phyloP scores from a whole-genome alignment of 2,113 vertebrate genomes.

The Bombycilla garrulus region DNA sequence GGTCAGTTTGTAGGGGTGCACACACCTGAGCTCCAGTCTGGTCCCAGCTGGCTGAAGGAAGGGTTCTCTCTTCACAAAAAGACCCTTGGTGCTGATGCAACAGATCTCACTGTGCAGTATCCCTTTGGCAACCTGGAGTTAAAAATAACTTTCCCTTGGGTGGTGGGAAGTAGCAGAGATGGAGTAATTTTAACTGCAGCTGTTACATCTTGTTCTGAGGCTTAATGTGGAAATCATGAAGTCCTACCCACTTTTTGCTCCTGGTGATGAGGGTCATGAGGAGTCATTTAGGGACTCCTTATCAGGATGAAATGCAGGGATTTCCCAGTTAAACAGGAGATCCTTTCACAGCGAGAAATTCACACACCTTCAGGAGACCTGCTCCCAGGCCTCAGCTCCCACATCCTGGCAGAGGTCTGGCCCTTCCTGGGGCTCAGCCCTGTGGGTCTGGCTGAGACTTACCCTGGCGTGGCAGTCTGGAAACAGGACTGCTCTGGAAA shows the following conservation, averaged over 20 bases:
- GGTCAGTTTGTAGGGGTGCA: not conserved
- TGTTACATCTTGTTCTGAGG: conserved; percentile 32
- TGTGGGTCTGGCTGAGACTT: not conserved
- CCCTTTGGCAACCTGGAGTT: not conserved
- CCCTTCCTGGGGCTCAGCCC: not conserved
- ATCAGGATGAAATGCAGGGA: not conserved
- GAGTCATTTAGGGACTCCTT: not conserved
- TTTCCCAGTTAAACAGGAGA: not conserved
- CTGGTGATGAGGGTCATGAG: not conserved
- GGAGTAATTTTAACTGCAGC: conserved; percentile 38
- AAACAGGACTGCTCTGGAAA: not conserved
- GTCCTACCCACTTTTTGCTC: not conserved
- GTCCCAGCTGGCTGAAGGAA: not conserved
- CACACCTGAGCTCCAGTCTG: not conserved
- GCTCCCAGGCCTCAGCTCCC: not conserved
- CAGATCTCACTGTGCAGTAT: not conserved
- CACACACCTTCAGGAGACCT: not conserved
- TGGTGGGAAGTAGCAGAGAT: conserved; percentile 11
- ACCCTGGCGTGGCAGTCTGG: not conserved
- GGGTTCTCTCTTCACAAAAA: not conserved
- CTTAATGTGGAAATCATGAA: not conserved
- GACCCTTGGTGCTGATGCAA: not conserved
- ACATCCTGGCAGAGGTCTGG: not conserved
- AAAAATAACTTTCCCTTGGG: conserved; percentile 2
- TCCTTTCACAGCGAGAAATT: not conserved